Evolutionary conservation across 35 echinoderm and acorn worm genomes (phyloP).

Genomic region (Apostichopus japonicus): DNA sequence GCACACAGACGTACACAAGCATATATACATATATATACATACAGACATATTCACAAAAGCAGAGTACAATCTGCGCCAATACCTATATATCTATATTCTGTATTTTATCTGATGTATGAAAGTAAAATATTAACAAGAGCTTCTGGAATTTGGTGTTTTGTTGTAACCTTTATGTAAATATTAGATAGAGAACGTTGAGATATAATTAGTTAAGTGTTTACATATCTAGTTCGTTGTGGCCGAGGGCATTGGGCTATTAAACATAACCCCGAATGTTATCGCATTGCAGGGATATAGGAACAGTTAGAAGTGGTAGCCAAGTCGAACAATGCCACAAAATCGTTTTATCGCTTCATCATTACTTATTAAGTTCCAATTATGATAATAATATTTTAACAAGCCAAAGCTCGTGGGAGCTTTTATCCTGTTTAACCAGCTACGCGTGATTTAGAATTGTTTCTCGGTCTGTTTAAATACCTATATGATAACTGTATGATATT

Average conservation of each 20-base stretch:
- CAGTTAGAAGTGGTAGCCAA: neutral
- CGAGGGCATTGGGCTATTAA: constrained; percentile 28
- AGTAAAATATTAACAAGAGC: constrained; percentile 13
- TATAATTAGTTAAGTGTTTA: constrained; percentile 21
- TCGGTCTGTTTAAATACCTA: too few species aligned
- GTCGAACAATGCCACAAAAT: neutral
- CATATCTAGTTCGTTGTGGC: neutral
- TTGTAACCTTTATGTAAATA: neutral
- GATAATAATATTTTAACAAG: constrained; percentile 30
- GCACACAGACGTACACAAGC: too few species aligned
- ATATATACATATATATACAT: too few species aligned
- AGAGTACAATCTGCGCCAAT: too few species aligned
- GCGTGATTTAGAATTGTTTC: too few species aligned
- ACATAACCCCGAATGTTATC: constrained; percentile 24
- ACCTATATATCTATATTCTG: too few species aligned
- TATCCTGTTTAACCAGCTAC: too few species aligned
- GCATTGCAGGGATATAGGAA: neutral
- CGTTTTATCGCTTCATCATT: neutral
- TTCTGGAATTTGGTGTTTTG: neutral
- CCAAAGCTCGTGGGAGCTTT: neutral
- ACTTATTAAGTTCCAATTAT: constrained; percentile 45
- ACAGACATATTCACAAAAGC: too few species aligned
- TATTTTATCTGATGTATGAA: neutral
- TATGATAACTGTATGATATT: too few species aligned
- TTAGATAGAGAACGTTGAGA: neutral